Evolutionary conservation across 2,113 vertebrate genomes (phyloP), one percentile per base, ranked within the genome.

Genomic region (Galemys pyrenaicus): DNA sequence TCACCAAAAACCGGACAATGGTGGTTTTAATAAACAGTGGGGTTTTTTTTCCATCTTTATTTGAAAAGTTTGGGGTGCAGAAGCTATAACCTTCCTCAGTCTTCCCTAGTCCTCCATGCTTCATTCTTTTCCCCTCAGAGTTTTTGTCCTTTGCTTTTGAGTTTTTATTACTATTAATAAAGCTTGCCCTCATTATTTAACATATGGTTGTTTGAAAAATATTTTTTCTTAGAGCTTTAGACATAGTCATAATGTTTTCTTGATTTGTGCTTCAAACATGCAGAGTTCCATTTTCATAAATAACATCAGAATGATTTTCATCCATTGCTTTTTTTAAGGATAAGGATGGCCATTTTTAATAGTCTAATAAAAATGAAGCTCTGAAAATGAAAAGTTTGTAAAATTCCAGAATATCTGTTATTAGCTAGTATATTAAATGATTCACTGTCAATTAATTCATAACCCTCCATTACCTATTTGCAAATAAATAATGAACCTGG

Each of bases 391-490:
- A 96, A 97, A 74, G 68, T 95, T 87, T 39, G n/a, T 79, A 78
- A 94, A 77, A 60, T 95, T 92, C 87, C 39, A 93, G 77, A 97
- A 87, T 91, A 78, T 96, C 79, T 89, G 9, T 94, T 96, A 70
- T 83, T 94, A 58, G 93, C 96, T 96, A 7, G 1, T 97, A 97
- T 75, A 79, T 96, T 97, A 95, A 98, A 96, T 95, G 90, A 97
- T 81, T 54, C 49, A 82, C 93, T 97, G 41, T 87, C 94, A 97
- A 71, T 73, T 95, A 97, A 96, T 97, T 97, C 70, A 65, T 92
- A 78, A 81, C 90, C 65, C 70, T n/a, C 58, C 67, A 94, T 94
- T 96, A 94, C 67, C 83, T 97, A 88, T 95, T 96, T 95, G 62
- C 3, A 28, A 96, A 95, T 94, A 95, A 97, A 95, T 96, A 97